Percentiles rank a stretch among this genome's conserved stretches.
Evolutionary conservation across 1,140 invertebrate genomes (phyloP).

Genomic region (Nymphalis io): DNA sequence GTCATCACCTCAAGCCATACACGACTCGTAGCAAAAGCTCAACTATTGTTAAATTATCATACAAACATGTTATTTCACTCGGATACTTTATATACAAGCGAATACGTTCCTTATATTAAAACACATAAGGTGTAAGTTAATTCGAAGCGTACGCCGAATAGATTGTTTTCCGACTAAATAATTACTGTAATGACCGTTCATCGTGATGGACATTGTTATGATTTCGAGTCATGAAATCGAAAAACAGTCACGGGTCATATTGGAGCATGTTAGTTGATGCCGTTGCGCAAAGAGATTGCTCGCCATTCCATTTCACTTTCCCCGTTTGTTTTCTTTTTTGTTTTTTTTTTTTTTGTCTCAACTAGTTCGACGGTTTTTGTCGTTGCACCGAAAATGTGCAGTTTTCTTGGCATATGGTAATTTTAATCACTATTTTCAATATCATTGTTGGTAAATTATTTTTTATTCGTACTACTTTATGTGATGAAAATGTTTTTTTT

Average conservation of each 20-base stretch:
- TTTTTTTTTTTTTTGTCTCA: conserved; percentile 41
- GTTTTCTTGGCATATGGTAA: background rate
- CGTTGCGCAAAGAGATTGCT: conserved; percentile 56
- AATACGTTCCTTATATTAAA: conserved; percentile 41
- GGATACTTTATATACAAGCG: background rate
- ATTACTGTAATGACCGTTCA: conserved; percentile 66
- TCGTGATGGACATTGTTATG: conserved; percentile 70
- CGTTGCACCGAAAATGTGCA: conserved; percentile 25
- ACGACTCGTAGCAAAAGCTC: conserved; percentile 62
- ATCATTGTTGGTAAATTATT: background rate
- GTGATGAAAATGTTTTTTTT: too few species aligned
- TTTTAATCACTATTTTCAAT: background rate
- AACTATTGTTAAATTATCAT: conserved; percentile 64
- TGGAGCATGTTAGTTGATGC: conserved; percentile 46
- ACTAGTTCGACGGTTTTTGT: conserved; percentile 49
- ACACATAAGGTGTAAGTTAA: conserved; percentile 20
- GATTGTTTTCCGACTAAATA: conserved; percentile 50
- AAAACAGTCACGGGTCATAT: conserved; percentile 62
- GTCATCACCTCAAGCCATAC: conserved; percentile 68
- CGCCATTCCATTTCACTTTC: conserved; percentile 61
- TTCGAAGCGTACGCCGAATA: conserved; percentile 37
- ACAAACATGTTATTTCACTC: conserved; percentile 14
- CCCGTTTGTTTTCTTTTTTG: conserved; percentile 9
- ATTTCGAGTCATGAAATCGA: conserved; percentile 70
- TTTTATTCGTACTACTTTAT: too few species aligned